Conservation (phyloP, 2,113 vertebrate species). For the Cacatua alba region DNA sequence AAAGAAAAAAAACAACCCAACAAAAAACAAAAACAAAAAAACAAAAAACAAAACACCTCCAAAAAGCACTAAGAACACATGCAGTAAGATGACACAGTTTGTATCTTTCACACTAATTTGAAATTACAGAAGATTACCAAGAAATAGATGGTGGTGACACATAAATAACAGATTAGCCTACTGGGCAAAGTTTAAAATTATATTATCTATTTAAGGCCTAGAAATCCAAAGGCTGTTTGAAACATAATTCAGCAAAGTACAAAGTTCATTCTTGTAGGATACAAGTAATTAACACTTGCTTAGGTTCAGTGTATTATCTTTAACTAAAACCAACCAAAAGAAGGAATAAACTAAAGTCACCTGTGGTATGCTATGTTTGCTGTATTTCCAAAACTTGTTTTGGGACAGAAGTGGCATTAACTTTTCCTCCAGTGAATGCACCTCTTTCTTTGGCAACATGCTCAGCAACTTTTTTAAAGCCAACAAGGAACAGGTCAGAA, state of each 20-base stretch:
- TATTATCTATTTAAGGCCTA: not conserved
- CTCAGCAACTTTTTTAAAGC: conserved; percentile 90
- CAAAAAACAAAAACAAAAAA: no score
- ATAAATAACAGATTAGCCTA: not conserved
- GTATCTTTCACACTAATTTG: not conserved
- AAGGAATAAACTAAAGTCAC: conserved; percentile 69
- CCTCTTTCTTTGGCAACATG: conserved; percentile 82
- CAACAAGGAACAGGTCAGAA: conserved; percentile 91
- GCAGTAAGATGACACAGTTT: not conserved
- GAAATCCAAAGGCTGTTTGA: not conserved
- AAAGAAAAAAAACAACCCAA: not conserved
- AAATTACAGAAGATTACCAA: not conserved
- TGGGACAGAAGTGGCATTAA: conserved; percentile 82
- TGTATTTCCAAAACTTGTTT: conserved; percentile 95
- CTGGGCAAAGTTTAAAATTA: not conserved
- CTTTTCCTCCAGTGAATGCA: conserved; percentile 77
- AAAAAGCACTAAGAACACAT: not conserved
- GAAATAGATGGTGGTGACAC: not conserved
- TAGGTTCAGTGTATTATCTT: not conserved
- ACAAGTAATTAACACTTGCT: not conserved
- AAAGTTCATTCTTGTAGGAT: not conserved
- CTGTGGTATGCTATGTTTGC: conserved; percentile 89
- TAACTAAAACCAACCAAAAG: not conserved
- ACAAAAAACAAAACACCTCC: not conserved
- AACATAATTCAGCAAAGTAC: not conserved